These are phyloP conservation scores for Apotomis betuletana DNA, from an alignment of 2,888 invertebrate species.

Conservation along the genomic window DNA sequence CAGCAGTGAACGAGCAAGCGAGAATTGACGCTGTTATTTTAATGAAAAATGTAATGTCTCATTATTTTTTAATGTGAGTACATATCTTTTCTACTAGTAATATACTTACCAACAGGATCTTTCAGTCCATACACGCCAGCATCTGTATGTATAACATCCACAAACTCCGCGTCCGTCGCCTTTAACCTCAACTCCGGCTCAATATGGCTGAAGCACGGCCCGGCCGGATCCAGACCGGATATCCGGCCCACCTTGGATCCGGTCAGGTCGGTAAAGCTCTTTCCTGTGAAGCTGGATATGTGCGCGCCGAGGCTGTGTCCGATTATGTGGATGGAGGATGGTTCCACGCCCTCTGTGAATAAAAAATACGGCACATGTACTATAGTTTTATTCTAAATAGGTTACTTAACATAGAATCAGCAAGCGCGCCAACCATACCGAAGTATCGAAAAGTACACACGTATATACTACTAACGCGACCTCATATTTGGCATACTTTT, in stretches of 20 bases:
- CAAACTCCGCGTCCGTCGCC: constrained; percentile 63
- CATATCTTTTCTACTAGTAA: too few species aligned
- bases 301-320: constrained; percentile 77
- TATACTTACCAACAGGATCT: constrained; percentile 61
- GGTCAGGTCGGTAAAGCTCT: constrained; percentile 59
- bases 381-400: neutral
- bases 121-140: constrained; percentile 67
- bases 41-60: too few species aligned
- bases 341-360: constrained; percentile 60
- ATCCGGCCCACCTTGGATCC: constrained; percentile 63
- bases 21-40: too few species aligned
- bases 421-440: too few species aligned
- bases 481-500: too few species aligned
- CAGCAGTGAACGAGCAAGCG: too few species aligned
- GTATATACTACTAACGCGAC: too few species aligned
- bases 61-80: too few species aligned
- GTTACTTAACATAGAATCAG: too few species aligned
- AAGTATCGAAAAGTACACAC: too few species aligned
- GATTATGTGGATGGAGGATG: constrained; percentile 65
- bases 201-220: constrained; percentile 72
- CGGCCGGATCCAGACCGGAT: constrained; percentile 73
- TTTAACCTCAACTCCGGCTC: constrained; percentile 56
- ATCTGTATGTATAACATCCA: constrained; percentile 70
- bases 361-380: too few species aligned
- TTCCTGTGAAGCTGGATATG: constrained; percentile 69